Conservation (phyloP, 1,140 invertebrate species). For the Apocrypta bakeri region DNA sequence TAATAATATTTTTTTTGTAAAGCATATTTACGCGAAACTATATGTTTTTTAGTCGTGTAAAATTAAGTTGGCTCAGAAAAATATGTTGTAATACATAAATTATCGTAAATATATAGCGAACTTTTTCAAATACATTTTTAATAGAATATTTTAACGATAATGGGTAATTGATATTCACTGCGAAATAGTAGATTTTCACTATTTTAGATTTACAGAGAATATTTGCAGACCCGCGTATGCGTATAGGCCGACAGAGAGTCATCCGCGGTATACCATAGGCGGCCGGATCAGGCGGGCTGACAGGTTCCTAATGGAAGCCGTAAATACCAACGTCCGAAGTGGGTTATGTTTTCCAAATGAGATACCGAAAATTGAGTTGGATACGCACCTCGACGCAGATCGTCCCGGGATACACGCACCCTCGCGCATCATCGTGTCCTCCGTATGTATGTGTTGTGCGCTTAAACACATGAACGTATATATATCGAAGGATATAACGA, state of each 20-base stretch:
- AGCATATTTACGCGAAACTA: too few relatives aligned
- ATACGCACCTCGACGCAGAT: constrained; percentile 53
- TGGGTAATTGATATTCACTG: too few relatives aligned
- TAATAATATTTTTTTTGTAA: too few relatives aligned
- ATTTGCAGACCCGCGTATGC: not conserved
- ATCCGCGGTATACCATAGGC: constrained; percentile 56
- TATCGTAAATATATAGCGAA: too few relatives aligned
- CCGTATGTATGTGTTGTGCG: too few relatives aligned
- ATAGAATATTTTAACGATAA: too few relatives aligned
- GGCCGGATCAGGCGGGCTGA: constrained; percentile 70
- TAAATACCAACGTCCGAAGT: constrained; percentile 71
- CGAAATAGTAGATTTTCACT: too few relatives aligned
- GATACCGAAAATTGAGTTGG: constrained; percentile 72
- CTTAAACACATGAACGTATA: not conserved
- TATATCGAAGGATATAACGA: constrained; percentile 40
- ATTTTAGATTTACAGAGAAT: too few relatives aligned
- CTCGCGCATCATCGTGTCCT: not conserved
- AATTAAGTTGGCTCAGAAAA: too few relatives aligned
- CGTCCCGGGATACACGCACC: constrained; percentile 46
- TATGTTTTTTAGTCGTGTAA: too few relatives aligned
- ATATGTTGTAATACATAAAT: too few relatives aligned
- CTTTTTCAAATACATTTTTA: too few relatives aligned
- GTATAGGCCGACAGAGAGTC: not conserved
- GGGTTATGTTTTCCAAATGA: constrained; percentile 74
- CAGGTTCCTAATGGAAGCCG: constrained; percentile 74